These are phyloP conservation scores for Anser cygnoides DNA, from an alignment of 2,113 vertebrate species.

Conservation along the genomic window DNA sequence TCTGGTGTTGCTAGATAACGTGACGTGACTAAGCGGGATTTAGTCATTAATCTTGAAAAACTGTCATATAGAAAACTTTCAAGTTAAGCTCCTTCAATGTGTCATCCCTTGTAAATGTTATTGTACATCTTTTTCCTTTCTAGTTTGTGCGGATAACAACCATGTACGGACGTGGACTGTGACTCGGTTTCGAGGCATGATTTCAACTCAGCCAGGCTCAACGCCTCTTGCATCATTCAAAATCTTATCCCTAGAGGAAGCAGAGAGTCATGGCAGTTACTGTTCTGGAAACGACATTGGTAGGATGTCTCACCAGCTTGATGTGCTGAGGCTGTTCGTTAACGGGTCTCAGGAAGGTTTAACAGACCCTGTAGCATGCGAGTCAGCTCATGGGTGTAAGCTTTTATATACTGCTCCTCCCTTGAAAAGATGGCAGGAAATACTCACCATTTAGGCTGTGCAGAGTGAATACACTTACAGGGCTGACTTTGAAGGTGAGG, in stretches of 20 bases:
- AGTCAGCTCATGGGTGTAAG: not conserved
- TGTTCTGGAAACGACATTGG: conserved; percentile 96
- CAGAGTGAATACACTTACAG: not conserved
- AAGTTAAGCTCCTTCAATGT: not conserved
- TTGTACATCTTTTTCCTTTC: not conserved
- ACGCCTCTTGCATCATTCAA: conserved; percentile 96
- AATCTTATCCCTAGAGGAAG: conserved; percentile 94
- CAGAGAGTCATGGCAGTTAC: conserved; percentile 94
- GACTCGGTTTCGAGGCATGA: conserved; percentile 96
- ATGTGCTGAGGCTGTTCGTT: not conserved
- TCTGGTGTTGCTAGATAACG: not conserved
- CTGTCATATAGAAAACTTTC: not conserved
- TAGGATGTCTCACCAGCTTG: conserved; percentile 32
- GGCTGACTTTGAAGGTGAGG: not conserved
- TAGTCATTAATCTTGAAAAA: not conserved
- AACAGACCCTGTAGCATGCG: not conserved
- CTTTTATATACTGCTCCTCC: not conserved
- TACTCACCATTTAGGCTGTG: not conserved
- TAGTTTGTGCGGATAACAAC: conserved; percentile 97
- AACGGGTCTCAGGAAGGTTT: not conserved
- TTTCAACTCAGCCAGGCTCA: conserved; percentile 96
- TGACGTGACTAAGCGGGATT: not conserved
- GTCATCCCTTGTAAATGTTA: not conserved
- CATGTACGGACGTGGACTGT: conserved; percentile 97
- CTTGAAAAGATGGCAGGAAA: not conserved